Evolutionary conservation across 2,888 invertebrate genomes (phyloP).

Genomic region (Cephus pygmeus): DNA sequence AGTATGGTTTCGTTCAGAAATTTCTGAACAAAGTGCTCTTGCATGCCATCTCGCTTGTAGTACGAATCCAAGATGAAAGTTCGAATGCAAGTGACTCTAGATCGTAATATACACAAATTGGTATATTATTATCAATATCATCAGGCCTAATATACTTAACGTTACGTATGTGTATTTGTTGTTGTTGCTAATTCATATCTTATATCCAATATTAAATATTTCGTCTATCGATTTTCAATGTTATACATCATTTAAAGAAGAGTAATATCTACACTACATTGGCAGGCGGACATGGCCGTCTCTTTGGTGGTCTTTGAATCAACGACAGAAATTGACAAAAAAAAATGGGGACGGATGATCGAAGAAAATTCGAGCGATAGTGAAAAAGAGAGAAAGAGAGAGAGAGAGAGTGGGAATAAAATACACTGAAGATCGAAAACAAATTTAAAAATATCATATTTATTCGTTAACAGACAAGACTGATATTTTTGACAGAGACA

Average conservation of each 20-base stretch:
- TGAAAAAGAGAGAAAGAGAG: not conserved
- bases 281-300: conserved; percentile 14
- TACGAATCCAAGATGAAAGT: conserved; percentile 14
- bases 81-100: conserved; percentile 17
- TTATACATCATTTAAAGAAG: conserved; percentile 33
- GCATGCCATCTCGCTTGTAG: conserved; percentile 14
- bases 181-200: conserved; percentile 60
- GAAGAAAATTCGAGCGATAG: not conserved
- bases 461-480: conserved; percentile 46
- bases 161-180: conserved; percentile 61
- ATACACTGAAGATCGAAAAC: conserved; percentile 4
- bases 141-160: conserved; percentile 65
- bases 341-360: conserved; percentile 5
- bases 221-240: conserved; percentile 58
- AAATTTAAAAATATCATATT: conserved; percentile 16
- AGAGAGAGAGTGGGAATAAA: not conserved
- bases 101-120: conserved; percentile 32
- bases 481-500: conserved; percentile 34
- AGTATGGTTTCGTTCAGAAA: conserved; percentile 14
- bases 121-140: conserved; percentile 55
- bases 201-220: conserved; percentile 50
- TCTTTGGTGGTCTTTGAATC: not conserved
- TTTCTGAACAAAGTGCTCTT: conserved; percentile 13
- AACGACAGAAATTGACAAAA: not conserved
- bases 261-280: conserved; percentile 28